A percentile compares a stretch with the other conserved stretches of the same genome.
These are phyloP conservation scores for Yoshiicerus persimilis DNA, from an alignment of 1,140 invertebrate species.

Conservation along the genomic window DNA sequence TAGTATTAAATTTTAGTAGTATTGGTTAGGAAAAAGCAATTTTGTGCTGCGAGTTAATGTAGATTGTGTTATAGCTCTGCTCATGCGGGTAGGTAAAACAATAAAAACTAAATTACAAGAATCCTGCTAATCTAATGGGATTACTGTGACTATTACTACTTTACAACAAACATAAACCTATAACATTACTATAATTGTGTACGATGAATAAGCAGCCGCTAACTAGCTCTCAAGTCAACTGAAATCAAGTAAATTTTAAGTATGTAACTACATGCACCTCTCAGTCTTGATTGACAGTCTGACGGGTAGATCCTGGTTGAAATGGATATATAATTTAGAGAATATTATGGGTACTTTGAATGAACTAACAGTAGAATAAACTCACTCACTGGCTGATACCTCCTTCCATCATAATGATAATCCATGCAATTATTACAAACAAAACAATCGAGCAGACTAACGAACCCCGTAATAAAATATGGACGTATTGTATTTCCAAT, in stretches of 20 bases:
- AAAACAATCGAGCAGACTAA: background rate
- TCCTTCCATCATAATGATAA: background rate
- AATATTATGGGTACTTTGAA: constrained; percentile 20
- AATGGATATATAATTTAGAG: constrained; percentile 26
- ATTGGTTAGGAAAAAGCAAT: background rate
- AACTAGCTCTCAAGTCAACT: background rate
- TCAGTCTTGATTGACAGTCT: constrained; percentile 26
- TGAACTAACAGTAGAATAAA: background rate
- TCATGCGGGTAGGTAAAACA: constrained; percentile 3
- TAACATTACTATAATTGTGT: background rate
- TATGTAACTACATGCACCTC: background rate
- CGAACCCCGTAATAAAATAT: background rate
- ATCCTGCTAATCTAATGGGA: constrained; percentile 5
- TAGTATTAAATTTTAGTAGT: background rate
- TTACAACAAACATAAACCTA: background rate
- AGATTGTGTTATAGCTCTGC: background rate
- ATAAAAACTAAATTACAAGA: constrained; percentile 12
- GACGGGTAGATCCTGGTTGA: constrained; percentile 21
- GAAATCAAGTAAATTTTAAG: background rate
- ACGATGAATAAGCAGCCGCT: background rate
- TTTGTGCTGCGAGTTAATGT: background rate
- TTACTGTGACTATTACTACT: background rate
- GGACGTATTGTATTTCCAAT: background rate
- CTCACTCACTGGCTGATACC: background rate
- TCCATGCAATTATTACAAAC: background rate